Evolutionary conservation across 2,797 vertebrate species (phyloP), one percentile per base, ranked within the genome.

Genomic region (Myiotriccus ornatus): DNA sequence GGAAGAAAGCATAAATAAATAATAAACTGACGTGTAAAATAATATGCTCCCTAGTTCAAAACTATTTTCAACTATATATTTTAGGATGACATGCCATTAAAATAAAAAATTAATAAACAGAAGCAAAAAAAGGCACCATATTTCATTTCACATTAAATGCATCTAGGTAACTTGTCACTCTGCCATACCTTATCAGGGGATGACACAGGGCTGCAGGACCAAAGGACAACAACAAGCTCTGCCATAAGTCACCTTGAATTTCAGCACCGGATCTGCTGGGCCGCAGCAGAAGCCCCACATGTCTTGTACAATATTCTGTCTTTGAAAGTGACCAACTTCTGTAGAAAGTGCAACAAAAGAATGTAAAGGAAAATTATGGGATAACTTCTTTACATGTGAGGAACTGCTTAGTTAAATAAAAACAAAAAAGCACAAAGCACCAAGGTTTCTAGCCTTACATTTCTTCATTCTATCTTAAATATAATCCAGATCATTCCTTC

Each of bases 21-120:
- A 94, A 97, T 91, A 69, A 93, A 94, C 73, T 92, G 37, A 91
- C 90, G 75, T 49, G 41, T 27, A 85, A 63, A 65, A 49, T 90
- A 90, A 95, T 81, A 96, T 11, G 21, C 52, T 87, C 44, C 74
- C 52, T 41, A 84, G 75, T 84, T 96, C 95, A 83, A 95, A 95
- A 81, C 28, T 83, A 95, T 96, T 94, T 96, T 89, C 74, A 89
- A 77, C 68, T 50, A 78, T 82, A 44, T 80, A 90, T 96, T 95
- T 97, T 96, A 97, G 93, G 90, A 65, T 86, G 93, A 90, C 80
- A 96, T 70, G 65, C 95, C 94, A 97, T 97, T 98, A 97, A 95
- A 97, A 97, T 97, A 75, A 98, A 98, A 97, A 77, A 96, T 97
- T 97, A 96, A 97, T 96, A 87, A 94, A 56, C 24, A 56, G 91